Evolutionary conservation across 2,113 vertebrate genomes (phyloP).

Genomic region (Edolisoma coerulescens): DNA sequence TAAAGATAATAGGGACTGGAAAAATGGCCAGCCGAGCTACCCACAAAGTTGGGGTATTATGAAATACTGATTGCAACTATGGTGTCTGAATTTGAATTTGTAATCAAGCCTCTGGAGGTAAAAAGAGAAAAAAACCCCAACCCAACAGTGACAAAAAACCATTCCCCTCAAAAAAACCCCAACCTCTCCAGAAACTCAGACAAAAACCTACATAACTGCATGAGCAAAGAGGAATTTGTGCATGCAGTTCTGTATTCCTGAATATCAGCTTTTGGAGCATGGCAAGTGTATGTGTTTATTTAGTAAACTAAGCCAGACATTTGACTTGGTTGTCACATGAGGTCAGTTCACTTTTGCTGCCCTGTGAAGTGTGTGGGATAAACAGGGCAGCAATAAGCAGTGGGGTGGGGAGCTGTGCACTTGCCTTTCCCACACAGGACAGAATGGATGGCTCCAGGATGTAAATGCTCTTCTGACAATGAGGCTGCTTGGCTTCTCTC

Average conservation of each 20-base stretch:
- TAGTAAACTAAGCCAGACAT: not conserved
- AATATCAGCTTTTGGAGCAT: not conserved
- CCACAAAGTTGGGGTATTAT: conserved; percentile 16
- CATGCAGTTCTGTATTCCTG: not conserved
- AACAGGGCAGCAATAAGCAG: not conserved
- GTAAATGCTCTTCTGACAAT: not conserved
- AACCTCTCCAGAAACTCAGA: not conserved
- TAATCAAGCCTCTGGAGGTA: not conserved
- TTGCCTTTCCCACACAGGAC: fast-evolving
- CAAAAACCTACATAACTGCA: not conserved
- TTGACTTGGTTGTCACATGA: not conserved
- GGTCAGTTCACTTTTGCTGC: not conserved
- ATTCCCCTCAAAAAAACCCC: not conserved
- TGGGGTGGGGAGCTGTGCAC: not conserved
- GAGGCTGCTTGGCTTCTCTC: not conserved
- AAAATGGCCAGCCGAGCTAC: conserved; percentile 26
- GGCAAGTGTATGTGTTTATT: not conserved
- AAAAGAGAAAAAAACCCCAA: not conserved
- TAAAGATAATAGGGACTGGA: conserved; percentile 34
- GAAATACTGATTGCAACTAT: not conserved
- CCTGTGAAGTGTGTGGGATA: not conserved
- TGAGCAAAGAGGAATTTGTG: not conserved
- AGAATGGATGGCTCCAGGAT: not conserved
- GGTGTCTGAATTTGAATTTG: not conserved
- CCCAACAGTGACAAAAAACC: fast-evolving